Evolutionary conservation across 2,797 vertebrate genomes (phyloP), one percentile per base, ranked within the genome.

Genomic region (Acropternis orthonyx): DNA sequence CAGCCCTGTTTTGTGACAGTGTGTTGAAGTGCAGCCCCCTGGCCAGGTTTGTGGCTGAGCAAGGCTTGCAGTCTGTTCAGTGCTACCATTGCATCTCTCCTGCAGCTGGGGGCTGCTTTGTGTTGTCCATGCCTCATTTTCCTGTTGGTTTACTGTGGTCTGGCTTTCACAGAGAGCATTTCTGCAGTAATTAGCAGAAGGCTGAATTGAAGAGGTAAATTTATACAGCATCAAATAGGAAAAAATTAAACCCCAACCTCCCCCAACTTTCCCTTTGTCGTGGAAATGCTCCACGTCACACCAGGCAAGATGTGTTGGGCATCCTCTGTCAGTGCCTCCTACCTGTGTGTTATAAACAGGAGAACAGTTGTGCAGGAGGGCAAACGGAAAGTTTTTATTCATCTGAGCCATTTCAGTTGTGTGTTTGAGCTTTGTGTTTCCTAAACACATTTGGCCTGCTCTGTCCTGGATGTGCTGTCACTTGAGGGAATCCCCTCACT

Each of bases 261-360:
- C 14, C 30, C 14, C 23, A n/a, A 44, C 17, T 36, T 79, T 62
- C 10, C n/a, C 23, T 91, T 79, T 83, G 36, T 48, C 18, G 2
- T 54, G 43, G 67, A 89, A 87, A 23, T 23, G 20, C 16, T 85
- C 14, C 23, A 9, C 0, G 0, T 56, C 66, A 11, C 34, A 81
- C 10, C 21, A 32, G 20, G 43, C 49, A 65, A 2, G 17, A 54
- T 37, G 26, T 1, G 2, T 26, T 66, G 28, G 37, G 14, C 24
- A n/a, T 69, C 26, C 28, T 67, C 48, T 71, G 32, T 41, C 30
- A 5, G 30, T 79, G 21, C 46, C 84, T 86, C 74, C 28, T 71
- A 7, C 5, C 0, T 48, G 8, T 30, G 12, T 37, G 8, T 69
- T 87, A 1, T 3, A 43, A 2, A 43, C 21, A 5, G 2, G 11